These are phyloP conservation scores for Cheilosia grossa DNA, from an alignment of 2,888 invertebrate species.

Conservation along the genomic window DNA sequence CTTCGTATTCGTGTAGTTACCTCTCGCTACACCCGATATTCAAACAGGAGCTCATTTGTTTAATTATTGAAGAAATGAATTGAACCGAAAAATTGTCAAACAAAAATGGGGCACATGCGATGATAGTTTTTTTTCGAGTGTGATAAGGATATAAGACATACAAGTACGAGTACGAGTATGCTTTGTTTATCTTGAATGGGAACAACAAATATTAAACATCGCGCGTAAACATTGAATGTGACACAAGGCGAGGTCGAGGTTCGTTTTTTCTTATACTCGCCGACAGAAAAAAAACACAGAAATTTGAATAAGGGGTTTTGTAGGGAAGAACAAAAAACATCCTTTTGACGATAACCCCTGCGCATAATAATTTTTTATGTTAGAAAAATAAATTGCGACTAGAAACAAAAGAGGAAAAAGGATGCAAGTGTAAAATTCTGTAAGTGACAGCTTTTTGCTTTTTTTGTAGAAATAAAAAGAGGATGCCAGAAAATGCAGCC, in stretches of 20 bases:
- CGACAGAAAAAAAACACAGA: conserved; percentile 1
- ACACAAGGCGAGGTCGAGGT: conserved; percentile 22
- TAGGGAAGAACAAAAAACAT: conserved; percentile 30
- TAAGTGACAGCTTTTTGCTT: neutral
- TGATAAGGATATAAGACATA: conserved; percentile 50
- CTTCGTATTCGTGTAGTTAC: neutral
- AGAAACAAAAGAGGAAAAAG: neutral
- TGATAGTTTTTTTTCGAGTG: conserved; percentile 66
- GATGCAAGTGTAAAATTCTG: too few species aligned
- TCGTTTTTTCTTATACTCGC: neutral
- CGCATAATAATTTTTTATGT: neutral
- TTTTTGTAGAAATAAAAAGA: neutral
- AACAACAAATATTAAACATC: conserved; percentile 11
- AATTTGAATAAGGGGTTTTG: conserved; percentile 45
- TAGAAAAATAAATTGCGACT: neutral
- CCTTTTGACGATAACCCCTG: conserved; percentile 17
- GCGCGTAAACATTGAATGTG: conserved; percentile 10
- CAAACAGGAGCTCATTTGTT: conserved; percentile 46
- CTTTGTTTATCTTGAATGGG: conserved; percentile 54
- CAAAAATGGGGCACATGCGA: conserved; percentile 50
- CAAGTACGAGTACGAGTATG: too few species aligned
- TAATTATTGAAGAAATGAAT: conserved; percentile 38
- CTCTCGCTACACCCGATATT: neutral
- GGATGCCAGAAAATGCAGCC: too few species aligned
- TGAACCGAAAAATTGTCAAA: neutral